Evolutionary conservation across 2,113 vertebrate genomes (phyloP).

Genomic region (Oenanthe melanoleuca): DNA sequence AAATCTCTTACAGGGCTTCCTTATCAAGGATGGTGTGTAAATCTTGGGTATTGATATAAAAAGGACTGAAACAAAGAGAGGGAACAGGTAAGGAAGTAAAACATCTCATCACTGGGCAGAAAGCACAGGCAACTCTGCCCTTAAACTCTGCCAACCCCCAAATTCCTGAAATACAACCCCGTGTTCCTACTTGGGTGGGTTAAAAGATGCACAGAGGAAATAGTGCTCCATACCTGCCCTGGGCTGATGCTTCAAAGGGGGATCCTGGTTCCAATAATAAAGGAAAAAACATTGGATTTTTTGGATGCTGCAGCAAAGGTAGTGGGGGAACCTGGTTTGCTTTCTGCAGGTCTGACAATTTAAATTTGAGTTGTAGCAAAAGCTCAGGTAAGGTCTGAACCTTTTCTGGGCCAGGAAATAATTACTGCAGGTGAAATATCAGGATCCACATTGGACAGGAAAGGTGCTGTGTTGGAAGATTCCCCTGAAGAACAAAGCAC

Average conservation of each 20-base stretch:
- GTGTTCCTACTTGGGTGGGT: background rate
- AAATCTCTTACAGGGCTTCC: background rate
- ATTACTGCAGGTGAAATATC: background rate
- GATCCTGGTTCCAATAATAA: background rate
- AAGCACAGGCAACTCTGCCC: background rate
- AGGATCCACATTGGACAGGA: background rate
- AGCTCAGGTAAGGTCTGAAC: background rate
- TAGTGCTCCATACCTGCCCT: background rate
- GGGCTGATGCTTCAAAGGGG: fast-evolving
- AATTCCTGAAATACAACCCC: background rate
- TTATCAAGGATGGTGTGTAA: background rate
- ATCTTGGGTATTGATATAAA: background rate
- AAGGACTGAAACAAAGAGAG: background rate
- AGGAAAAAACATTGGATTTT: background rate
- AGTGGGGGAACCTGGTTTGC: fast-evolving
- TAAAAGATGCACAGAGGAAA: background rate
- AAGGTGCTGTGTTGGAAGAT: background rate
- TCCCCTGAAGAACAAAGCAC: background rate
- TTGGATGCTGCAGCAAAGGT: background rate
- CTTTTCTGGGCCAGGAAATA: background rate
- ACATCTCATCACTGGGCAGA: background rate
- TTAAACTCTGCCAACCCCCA: background rate
- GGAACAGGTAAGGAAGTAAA: background rate
- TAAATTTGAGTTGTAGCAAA: background rate
- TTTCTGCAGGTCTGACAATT: background rate